Evolutionary conservation across 2,113 vertebrate genomes (phyloP).

Genomic region (Gymnorhina tibicen): DNA sequence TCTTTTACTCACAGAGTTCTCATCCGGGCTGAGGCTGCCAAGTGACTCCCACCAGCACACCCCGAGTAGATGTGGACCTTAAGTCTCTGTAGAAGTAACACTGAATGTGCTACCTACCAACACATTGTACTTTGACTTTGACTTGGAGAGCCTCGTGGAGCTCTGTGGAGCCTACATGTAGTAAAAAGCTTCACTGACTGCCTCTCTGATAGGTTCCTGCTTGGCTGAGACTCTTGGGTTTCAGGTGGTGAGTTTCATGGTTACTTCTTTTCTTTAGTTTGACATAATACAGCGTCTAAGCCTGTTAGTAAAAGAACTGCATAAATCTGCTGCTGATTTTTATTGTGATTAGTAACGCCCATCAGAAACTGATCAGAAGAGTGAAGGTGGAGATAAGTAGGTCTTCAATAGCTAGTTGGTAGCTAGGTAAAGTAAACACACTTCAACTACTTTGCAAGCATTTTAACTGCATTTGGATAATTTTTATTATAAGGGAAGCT

Average conservation of each 20-base stretch:
- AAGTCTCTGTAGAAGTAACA: background rate
- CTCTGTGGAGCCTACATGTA: background rate
- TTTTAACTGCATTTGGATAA: background rate
- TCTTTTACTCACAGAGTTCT: background rate
- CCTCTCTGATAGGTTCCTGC: background rate
- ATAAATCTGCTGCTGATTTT: background rate
- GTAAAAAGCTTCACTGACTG: background rate
- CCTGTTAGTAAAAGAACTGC: background rate
- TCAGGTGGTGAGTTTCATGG: background rate
- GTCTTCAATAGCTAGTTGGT: background rate
- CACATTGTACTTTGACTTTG: background rate
- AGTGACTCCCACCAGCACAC: background rate
- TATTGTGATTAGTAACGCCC: background rate
- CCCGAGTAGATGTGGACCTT: background rate
- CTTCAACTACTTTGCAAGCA: background rate
- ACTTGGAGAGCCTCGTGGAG: background rate
- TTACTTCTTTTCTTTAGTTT: background rate
- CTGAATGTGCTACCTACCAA: background rate
- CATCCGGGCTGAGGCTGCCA: background rate
- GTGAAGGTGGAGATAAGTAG: background rate
- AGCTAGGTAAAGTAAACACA: background rate
- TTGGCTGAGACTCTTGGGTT: background rate
- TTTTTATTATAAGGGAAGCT: background rate
- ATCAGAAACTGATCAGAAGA: background rate
- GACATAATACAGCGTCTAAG: background rate